Percentiles rank a stretch among this genome's conserved stretches.
These are phyloP conservation scores for Beris morrisii DNA, from an alignment of 2,888 invertebrate genomes.

Conservation along the genomic window DNA sequence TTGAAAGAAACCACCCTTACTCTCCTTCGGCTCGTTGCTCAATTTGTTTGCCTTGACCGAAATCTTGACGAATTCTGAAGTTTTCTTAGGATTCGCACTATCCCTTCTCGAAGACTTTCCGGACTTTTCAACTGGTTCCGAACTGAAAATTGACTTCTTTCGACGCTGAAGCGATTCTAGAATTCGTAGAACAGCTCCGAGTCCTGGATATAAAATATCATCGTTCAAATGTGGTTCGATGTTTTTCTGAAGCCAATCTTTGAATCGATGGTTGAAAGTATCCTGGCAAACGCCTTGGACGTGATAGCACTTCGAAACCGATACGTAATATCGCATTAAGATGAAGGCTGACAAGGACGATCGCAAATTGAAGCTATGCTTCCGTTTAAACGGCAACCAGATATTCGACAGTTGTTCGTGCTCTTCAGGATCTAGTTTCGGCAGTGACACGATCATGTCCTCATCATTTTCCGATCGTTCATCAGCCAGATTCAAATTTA, in stretches of 20 bases:
- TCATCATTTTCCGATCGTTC: constrained; percentile 44
- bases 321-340: constrained; percentile 50
- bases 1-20: too few relatives aligned
- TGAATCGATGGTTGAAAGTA: constrained; percentile 48
- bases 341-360: constrained; percentile 47
- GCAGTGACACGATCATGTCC: constrained; percentile 50
- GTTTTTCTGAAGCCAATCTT: constrained; percentile 49
- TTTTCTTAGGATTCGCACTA: too few relatives aligned
- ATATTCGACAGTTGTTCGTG: constrained; percentile 46
- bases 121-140: too few relatives aligned
- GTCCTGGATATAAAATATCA: constrained; percentile 52
- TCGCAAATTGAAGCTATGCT: constrained; percentile 49
- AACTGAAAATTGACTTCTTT: too few relatives aligned
- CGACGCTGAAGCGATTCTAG: constrained; percentile 42
- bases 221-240: constrained; percentile 49
- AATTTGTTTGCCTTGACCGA: too few relatives aligned
- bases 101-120: too few relatives aligned
- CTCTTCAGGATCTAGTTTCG: constrained; percentile 46
- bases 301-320: constrained; percentile 49
- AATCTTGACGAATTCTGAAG: too few relatives aligned
- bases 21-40: too few relatives aligned
- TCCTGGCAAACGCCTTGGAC: constrained; percentile 46
- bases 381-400: constrained; percentile 50
- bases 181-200: constrained; percentile 51
- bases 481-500: constrained; percentile 45